Conservation (phyloP, 2,888 invertebrate species). For the Quadroppia sp. region DNA sequence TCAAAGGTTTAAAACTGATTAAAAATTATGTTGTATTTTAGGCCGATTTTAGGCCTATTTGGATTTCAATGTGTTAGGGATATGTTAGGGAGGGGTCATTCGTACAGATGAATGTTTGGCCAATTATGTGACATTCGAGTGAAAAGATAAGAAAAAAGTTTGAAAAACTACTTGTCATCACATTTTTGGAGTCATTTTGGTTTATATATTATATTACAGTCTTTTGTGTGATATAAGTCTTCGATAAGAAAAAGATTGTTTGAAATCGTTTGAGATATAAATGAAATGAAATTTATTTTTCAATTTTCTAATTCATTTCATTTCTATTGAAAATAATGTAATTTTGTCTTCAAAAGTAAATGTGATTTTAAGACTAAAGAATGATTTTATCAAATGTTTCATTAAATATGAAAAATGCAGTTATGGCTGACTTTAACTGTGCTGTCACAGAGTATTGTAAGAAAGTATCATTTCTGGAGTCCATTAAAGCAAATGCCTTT, state of each 20-base stretch:
- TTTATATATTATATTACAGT: background rate
- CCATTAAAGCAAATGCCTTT: background rate
- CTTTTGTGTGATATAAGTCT: background rate
- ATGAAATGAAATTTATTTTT: too few species aligned
- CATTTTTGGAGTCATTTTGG: background rate
- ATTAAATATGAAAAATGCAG: too few species aligned
- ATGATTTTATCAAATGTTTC: too few species aligned
- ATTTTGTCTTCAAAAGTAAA: background rate
- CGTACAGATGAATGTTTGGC: background rate
- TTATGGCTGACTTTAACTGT: too few species aligned
- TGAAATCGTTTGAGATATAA: background rate
- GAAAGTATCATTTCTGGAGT: background rate
- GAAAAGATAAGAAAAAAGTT: too few species aligned
- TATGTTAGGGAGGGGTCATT: conserved; percentile 21
- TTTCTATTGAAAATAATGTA: background rate
- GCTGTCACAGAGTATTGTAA: background rate
- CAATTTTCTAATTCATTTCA: too few species aligned
- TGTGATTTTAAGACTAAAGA: too few species aligned
- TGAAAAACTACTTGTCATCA: background rate
- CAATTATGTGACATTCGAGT: background rate
- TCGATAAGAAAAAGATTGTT: background rate
- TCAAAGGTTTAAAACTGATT: too few species aligned
- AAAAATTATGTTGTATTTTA: too few species aligned
- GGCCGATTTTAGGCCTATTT: too few species aligned
- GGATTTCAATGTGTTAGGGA: too few species aligned